Percentiles rank a stretch among this genome's conserved stretches.
Evolutionary conservation across 2,797 vertebrate genomes (phyloP).

Genomic region (Coreius guichenoti): DNA sequence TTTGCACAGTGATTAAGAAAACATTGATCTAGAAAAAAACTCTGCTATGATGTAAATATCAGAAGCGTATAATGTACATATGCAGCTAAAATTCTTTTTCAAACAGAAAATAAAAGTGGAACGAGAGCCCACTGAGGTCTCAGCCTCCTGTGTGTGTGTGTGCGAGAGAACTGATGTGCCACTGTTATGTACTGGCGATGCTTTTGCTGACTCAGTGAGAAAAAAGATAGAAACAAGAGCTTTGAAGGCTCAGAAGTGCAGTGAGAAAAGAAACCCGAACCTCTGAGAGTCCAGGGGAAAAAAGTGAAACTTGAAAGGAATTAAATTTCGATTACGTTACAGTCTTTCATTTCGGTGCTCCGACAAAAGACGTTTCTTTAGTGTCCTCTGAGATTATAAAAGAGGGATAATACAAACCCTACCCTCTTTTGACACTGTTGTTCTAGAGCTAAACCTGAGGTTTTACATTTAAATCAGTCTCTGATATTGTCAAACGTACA

Average conservation of each 20-base stretch:
- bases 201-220: slow-evolving; percentile 44
- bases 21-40: slow-evolving; percentile 32
- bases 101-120: slow-evolving; percentile 52
- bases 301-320: slow-evolving; percentile 31
- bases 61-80: slow-evolving; percentile 54
- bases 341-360: slow-evolving; percentile 42
- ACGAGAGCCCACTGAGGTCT: slow-evolving; percentile 20
- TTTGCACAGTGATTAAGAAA: slow-evolving; percentile 55
- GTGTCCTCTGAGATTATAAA: slow-evolving; percentile 47
- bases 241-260: slow-evolving; percentile 28
- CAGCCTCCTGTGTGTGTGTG: background rate
- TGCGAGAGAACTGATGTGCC: slow-evolving; percentile 23
- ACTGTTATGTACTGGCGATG: slow-evolving; percentile 32
- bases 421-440: slow-evolving; percentile 35
- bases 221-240: slow-evolving; percentile 46
- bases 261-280: slow-evolving; percentile 34
- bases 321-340: slow-evolving; percentile 45
- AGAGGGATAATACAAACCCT: slow-evolving; percentile 43
- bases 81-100: slow-evolving; percentile 46
- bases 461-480: slow-evolving; percentile 50
- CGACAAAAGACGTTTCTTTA: slow-evolving; percentile 39
- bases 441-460: slow-evolving; percentile 46
- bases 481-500: slow-evolving; percentile 24
- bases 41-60: slow-evolving; percentile 59
- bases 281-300: background rate